phyloP scores from a whole-genome alignment of 2,888 invertebrate species.

The Sericinus montela region DNA sequence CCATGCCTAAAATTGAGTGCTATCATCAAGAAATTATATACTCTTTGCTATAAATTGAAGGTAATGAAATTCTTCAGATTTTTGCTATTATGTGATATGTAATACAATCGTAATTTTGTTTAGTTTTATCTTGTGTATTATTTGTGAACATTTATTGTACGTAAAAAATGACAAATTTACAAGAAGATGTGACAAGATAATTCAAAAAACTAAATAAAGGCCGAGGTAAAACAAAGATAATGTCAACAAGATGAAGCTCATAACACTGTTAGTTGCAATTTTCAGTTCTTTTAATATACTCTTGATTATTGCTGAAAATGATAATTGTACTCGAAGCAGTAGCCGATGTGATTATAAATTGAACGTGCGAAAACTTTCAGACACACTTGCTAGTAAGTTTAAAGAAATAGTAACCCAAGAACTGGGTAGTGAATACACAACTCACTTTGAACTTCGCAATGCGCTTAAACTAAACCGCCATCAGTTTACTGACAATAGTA shows the following conservation, averaged over 20 bases:
- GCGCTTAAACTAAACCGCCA: constrained; percentile 60
- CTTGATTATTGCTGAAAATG: constrained; percentile 49
- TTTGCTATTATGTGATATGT: no score
- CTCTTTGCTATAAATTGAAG: no score
- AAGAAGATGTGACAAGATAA: not conserved
- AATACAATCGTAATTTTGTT: no score
- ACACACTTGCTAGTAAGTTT: constrained; percentile 55
- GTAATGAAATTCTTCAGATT: no score
- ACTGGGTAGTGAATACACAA: constrained; percentile 61
- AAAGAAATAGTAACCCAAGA: constrained; percentile 63
- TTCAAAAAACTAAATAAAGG: constrained; percentile 21
- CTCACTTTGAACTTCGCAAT: constrained; percentile 58
- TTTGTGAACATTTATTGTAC: not conserved
- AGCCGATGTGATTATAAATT: constrained; percentile 59
- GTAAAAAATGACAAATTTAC: constrained; percentile 1
- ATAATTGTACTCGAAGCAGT: constrained; percentile 56
- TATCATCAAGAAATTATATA: no score
- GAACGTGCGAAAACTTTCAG: constrained; percentile 55
- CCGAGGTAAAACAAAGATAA: constrained; percentile 21
- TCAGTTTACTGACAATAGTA: constrained; percentile 50
- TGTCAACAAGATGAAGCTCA: constrained; percentile 60
- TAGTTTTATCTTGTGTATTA: not conserved
- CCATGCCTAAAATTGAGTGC: no score
- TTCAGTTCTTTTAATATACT: constrained; percentile 39
- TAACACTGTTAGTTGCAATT: constrained; percentile 57